Evolutionary conservation across 2,888 invertebrate genomes (phyloP).

Genomic region (Phaedon cochleariae): DNA sequence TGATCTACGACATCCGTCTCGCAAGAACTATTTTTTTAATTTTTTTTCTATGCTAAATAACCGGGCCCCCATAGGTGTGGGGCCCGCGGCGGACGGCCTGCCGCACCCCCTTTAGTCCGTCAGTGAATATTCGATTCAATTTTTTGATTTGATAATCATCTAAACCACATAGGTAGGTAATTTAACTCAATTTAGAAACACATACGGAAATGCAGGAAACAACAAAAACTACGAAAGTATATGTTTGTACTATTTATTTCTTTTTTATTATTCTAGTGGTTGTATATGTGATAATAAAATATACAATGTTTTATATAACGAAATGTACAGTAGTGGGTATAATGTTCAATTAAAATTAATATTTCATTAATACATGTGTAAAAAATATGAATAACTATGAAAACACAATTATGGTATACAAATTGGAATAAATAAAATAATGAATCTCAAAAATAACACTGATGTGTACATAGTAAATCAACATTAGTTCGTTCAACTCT

Average conservation of each 20-base stretch:
- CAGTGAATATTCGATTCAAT: too few relatives aligned
- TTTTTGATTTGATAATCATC: too few relatives aligned
- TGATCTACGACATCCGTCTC: too few relatives aligned
- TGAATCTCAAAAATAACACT: constrained; percentile 15
- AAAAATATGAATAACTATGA: not conserved
- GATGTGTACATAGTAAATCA: not conserved
- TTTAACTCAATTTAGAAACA: too few relatives aligned
- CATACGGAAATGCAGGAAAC: too few relatives aligned
- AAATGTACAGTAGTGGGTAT: constrained; percentile 30
- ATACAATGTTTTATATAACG: constrained; percentile 26
- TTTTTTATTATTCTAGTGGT: not conserved
- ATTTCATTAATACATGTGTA: not conserved
- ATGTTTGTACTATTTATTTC: not conserved
- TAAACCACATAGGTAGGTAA: too few relatives aligned
- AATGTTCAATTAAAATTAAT: constrained; percentile 8
- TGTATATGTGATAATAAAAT: constrained; percentile 28
- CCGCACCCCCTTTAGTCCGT: too few relatives aligned
- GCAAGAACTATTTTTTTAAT: too few relatives aligned
- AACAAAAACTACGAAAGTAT: too few relatives aligned
- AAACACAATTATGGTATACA: not conserved
- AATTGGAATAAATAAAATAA: constrained; percentile 6
- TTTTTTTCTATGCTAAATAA: too few relatives aligned
- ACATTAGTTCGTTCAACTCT: not conserved
- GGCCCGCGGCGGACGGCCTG: too few relatives aligned
- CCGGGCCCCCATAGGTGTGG: too few relatives aligned